These are phyloP conservation scores for Trematomus loennbergii DNA, from an alignment of 2,113 vertebrate species.

Conservation along the genomic window DNA sequence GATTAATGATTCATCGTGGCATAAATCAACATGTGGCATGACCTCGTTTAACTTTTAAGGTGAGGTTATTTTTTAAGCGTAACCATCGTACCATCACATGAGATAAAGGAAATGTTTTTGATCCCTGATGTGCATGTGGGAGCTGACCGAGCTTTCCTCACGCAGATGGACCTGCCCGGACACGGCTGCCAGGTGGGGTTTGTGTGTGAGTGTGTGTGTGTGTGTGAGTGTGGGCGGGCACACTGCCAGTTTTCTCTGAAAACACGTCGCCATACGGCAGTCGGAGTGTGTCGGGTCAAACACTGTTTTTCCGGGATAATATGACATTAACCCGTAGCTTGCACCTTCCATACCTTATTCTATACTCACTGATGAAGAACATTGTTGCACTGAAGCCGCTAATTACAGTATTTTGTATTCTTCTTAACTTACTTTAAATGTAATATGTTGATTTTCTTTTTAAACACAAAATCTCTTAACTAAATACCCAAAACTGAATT, in stretches of 20 bases:
- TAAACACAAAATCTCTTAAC: too few species aligned
- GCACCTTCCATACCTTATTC: neutral
- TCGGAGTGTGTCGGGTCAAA: neutral
- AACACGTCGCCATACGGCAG: neutral
- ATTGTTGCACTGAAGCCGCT: neutral
- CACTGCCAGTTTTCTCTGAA: slow-evolving; percentile 36
- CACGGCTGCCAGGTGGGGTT: slow-evolving; percentile 34
- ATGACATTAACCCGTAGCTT: neutral
- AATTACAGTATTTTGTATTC: too few species aligned
- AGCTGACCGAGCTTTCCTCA: slow-evolving; percentile 44
- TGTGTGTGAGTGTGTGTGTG: too few species aligned
- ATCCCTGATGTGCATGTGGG: slow-evolving; percentile 39
- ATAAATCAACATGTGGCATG: neutral
- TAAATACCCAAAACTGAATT: too few species aligned
- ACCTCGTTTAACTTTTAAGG: neutral
- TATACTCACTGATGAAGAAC: neutral
- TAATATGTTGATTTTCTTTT: too few species aligned
- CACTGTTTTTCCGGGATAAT: neutral
- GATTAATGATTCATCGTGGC: neutral
- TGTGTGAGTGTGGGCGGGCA: too few species aligned
- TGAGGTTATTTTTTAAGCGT: neutral
- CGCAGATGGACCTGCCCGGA: slow-evolving; percentile 45
- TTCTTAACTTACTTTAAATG: too few species aligned
- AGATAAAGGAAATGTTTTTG: neutral
- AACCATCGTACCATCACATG: neutral